These are phyloP conservation scores for Pangasius macronema DNA, from an alignment of 2,797 vertebrate species.

Conservation along the genomic window DNA sequence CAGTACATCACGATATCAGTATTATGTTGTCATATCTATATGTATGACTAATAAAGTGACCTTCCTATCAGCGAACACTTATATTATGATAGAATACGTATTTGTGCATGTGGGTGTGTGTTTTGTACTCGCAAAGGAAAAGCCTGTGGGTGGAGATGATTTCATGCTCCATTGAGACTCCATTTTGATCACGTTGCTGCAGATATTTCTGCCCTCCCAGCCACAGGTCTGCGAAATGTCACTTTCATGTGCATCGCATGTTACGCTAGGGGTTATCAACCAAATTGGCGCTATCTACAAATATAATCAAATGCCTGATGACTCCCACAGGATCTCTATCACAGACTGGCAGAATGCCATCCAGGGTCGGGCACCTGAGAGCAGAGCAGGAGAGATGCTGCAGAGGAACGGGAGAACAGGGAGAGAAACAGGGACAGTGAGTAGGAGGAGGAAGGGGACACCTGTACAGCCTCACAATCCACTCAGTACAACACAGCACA, in stretches of 20 bases:
- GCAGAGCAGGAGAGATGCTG: conserved; percentile 11
- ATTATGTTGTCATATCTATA: background rate
- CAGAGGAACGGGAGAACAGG: background rate
- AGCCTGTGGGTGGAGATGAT: background rate
- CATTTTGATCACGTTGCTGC: background rate
- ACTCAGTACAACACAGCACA: conserved; percentile 6
- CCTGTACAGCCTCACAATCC: conserved; percentile 17
- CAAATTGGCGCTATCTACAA: conserved; percentile 55
- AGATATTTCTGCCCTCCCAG: conserved; percentile 12
- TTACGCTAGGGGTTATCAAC: conserved; percentile 44
- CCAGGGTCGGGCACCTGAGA: background rate
- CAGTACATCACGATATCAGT: background rate
- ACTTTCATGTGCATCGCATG: conserved; percentile 41
- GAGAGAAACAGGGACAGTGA: conserved; percentile 2
- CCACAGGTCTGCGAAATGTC: conserved; percentile 27
- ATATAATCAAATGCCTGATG: conserved; percentile 64
- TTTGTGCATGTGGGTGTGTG: background rate
- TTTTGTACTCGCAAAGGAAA: background rate
- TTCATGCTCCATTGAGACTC: conserved; percentile 12
- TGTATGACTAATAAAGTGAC: background rate
- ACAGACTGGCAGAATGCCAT: background rate
- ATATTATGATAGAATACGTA: background rate
- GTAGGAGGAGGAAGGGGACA: conserved; percentile 11
- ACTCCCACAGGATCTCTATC: conserved; percentile 41
- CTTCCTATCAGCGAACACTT: background rate